Evolutionary conservation across 2,797 vertebrate species (phyloP), one percentile per base, ranked within the genome.

Genomic region (Takifugu rubripes): DNA sequence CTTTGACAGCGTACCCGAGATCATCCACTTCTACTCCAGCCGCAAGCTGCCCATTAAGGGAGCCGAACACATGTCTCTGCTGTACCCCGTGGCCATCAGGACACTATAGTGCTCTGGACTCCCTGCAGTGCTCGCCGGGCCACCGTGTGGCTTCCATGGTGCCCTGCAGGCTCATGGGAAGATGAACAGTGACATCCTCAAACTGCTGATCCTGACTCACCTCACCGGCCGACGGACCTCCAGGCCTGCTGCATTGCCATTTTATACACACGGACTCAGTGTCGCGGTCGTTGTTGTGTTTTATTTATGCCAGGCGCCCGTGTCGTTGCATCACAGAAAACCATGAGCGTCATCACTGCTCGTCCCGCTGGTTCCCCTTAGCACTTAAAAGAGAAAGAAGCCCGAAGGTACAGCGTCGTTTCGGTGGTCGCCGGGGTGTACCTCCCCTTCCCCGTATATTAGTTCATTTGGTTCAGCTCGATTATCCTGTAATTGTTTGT

Each of bases 1-100:
- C 5, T 99, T 99, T 3, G 92, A 96, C 91, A 97, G 94, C 44
- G 93, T 98, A 59, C 95, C 96, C 0, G 95, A 98, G 87, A 95
- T 99, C 76, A 97, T 99, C 82, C 92, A 99, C 68, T 96, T 97
- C 91, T 99, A 98, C 40, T 92, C 94, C 87, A 99, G 94, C 82
- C 95, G 94, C 88, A 98, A 98, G 91, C 91, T 99, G 87, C 97
- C 97, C 85, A 99, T 99, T 87, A 97, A 99, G 87, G 96, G 97
- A 15, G 96, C 97, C 0, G 96, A 99, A 82, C 97, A 99, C 87
- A 98, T 99, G 95, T 98, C 96, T 49, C 88, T 99, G 87, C 94
- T 99, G 15, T 99, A 97, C 88, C 97, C 97, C 0, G 95, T 99
- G 81, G 94, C 95, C 68, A 96, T 98, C 68, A 93, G 96, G 86